Conservation (phyloP, 2,888 invertebrate species). For the Hyles lineata region DNA sequence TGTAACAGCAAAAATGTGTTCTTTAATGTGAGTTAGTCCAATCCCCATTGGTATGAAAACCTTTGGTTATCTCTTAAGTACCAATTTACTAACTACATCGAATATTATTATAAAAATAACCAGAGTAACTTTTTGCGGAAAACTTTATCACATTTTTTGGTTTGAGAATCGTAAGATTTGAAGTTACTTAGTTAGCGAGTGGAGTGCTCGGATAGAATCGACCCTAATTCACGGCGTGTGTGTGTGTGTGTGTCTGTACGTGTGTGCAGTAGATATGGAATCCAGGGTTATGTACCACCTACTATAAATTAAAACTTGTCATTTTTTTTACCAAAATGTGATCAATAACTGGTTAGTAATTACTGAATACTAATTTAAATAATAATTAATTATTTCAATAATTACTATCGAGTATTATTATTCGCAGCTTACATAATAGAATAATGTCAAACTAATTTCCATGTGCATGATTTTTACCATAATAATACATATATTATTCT, state of each 20-base stretch:
- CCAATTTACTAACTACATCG: no score
- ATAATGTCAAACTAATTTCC: no score
- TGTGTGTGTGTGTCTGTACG: constrained; percentile 64
- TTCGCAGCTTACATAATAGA: no score
- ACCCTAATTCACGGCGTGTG: constrained; percentile 73
- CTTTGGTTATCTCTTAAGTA: no score
- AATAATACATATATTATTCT: no score
- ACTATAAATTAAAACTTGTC: not conserved
- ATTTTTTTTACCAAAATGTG: not conserved
- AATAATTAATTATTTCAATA: no score
- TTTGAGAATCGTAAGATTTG: not conserved
- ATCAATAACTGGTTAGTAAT: no score
- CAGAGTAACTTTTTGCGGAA: not conserved
- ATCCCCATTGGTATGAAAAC: not conserved
- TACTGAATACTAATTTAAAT: no score
- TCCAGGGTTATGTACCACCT: constrained; percentile 58
- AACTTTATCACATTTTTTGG: not conserved
- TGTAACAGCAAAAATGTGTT: no score
- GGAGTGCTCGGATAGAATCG: constrained; percentile 59
- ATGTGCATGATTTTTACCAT: no score
- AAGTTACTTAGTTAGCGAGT: constrained; percentile 44
- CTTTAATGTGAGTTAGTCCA: no score
- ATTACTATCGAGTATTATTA: no score
- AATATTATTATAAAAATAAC: not conserved
- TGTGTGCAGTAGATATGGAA: constrained; percentile 62